phyloP scores from a whole-genome alignment of 2,888 invertebrate species.

The Thymelicus acteon region DNA sequence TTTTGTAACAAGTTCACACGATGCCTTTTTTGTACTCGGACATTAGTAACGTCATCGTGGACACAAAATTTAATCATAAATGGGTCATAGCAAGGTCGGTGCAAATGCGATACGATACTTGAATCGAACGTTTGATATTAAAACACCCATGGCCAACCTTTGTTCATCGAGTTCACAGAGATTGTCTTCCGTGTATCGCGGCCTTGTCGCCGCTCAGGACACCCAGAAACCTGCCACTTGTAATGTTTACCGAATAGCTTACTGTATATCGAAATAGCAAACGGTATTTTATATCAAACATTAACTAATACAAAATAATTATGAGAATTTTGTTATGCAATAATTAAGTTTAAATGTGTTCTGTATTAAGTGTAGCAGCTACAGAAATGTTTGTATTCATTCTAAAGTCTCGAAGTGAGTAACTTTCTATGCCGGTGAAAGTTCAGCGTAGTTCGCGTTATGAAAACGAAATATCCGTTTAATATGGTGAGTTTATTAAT shows the following conservation, averaged over 20 bases:
- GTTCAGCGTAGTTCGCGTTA: background rate
- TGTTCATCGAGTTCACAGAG: slow-evolving; percentile 66
- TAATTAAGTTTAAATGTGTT: too few species aligned
- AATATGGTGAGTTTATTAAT: background rate
- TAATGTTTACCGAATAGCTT: slow-evolving; percentile 34
- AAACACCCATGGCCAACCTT: slow-evolving; percentile 60
- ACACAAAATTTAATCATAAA: slow-evolving; percentile 39
- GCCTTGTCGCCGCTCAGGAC: slow-evolving; percentile 65
- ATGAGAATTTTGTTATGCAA: too few species aligned
- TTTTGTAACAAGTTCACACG: slow-evolving; percentile 67
- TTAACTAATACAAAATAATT: slow-evolving; percentile 2
- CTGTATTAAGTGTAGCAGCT: too few species aligned
- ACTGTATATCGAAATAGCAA: slow-evolving; percentile 17
- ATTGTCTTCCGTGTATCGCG: slow-evolving; percentile 79
- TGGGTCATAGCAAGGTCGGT: slow-evolving; percentile 40
- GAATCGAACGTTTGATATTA: slow-evolving; percentile 56
- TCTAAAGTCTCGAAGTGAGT: background rate
- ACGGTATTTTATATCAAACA: slow-evolving; percentile 26
- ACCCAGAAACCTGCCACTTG: slow-evolving; percentile 52
- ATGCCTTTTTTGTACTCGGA: slow-evolving; percentile 47
- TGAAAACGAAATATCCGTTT: background rate
- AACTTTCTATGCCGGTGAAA: background rate
- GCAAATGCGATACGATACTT: slow-evolving; percentile 54
- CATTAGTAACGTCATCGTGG: slow-evolving; percentile 35
- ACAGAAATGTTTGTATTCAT: background rate